These are phyloP conservation scores for Ctenoplectra terminalis DNA, from an alignment of 1,140 invertebrate species.

Conservation along the genomic window DNA sequence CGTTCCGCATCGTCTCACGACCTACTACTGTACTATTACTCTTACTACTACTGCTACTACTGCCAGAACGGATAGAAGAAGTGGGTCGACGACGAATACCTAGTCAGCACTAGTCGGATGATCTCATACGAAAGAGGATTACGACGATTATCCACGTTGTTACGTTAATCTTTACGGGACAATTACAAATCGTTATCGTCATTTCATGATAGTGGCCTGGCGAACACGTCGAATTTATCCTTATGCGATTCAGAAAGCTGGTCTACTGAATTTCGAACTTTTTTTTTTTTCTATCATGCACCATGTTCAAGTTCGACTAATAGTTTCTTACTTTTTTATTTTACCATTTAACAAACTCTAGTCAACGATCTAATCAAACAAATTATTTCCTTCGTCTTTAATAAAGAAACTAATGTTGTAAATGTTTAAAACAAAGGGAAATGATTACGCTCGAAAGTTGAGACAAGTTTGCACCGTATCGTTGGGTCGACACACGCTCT, in stretches of 20 bases:
- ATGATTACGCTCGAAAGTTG: background rate
- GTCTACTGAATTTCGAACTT: slow-evolving; percentile 45
- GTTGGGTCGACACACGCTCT: background rate
- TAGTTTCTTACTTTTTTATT: slow-evolving; percentile 14
- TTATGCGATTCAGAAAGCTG: slow-evolving; percentile 54
- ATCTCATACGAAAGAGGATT: slow-evolving; percentile 8
- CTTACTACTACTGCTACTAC: slow-evolving; percentile 62
- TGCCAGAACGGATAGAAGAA: slow-evolving; percentile 63
- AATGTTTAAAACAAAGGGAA: background rate
- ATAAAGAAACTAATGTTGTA: background rate
- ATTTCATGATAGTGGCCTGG: background rate
- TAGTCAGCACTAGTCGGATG: slow-evolving; percentile 63
- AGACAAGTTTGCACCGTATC: background rate
- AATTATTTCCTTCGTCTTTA: background rate
- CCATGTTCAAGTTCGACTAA: background rate
- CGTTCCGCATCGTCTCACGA: background rate
- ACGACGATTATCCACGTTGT: slow-evolving; percentile 11
- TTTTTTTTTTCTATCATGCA: background rate
- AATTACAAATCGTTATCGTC: background rate
- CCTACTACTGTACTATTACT: slow-evolving; percentile 35
- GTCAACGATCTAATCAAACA: slow-evolving; percentile 19
- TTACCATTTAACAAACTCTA: slow-evolving; percentile 29
- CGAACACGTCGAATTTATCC: slow-evolving; percentile 26
- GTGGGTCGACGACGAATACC: slow-evolving; percentile 56
- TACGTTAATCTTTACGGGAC: background rate